Evolutionary conservation across 1,140 invertebrate species (phyloP).

Genomic region (Heliconius congener): DNA sequence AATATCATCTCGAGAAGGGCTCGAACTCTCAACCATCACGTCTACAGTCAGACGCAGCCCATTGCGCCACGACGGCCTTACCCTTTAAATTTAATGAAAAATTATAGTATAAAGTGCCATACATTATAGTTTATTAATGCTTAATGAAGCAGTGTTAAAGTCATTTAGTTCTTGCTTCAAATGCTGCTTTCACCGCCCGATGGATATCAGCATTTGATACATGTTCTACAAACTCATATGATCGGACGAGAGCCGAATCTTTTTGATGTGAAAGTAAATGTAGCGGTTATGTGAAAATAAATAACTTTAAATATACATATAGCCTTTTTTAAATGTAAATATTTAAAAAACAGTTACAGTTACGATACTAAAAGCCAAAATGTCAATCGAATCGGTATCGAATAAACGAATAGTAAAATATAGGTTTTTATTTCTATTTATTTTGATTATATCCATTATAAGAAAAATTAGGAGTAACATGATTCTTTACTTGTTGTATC

Average conservation of each 20-base stretch:
- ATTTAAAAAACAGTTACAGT: not conserved
- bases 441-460: too few relatives aligned
- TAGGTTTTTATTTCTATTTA: too few relatives aligned
- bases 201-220: conserved; percentile 6
- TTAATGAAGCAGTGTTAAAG: not conserved
- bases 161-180: not conserved
- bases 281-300: not conserved
- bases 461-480: too few relatives aligned
- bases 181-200: not conserved
- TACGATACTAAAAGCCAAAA: not conserved
- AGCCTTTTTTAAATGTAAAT: not conserved
- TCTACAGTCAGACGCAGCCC: too few relatives aligned
- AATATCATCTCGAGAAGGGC: too few relatives aligned
- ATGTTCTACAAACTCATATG: conserved; percentile 4
- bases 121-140: not conserved
- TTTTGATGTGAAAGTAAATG: conserved; percentile 10
- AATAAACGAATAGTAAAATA: too few relatives aligned
- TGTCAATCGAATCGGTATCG: not conserved
- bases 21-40: too few relatives aligned
- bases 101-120: not conserved
- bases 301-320: not conserved
- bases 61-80: too few relatives aligned
- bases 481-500: too few relatives aligned
- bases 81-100: not conserved
- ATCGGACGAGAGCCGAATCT: conserved; percentile 2